These are phyloP conservation scores for Rhysida immarginata DNA, from an alignment of 1,140 invertebrate species.

Conservation along the genomic window DNA sequence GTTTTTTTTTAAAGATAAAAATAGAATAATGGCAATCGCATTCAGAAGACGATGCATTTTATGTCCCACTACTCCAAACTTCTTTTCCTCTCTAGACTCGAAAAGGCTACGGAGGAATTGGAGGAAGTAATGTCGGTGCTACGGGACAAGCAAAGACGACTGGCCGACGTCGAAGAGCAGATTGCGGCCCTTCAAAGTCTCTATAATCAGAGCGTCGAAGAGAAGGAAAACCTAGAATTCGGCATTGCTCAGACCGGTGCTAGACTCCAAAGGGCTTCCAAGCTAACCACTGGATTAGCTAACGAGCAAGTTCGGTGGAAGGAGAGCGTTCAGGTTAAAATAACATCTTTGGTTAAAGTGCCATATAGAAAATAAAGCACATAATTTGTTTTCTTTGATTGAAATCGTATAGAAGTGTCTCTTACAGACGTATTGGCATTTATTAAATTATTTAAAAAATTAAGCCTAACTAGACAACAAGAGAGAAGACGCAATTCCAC, in stretches of 20 bases:
- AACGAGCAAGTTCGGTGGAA: conserved; percentile 73
- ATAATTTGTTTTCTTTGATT: no score
- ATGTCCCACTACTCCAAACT: no score
- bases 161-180: conserved; percentile 29
- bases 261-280: conserved; percentile 57
- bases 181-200: conserved; percentile 31
- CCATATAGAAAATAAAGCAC: no score
- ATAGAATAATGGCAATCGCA: no score
- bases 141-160: conserved; percentile 29
- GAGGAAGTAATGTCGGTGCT: conserved; percentile 24
- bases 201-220: conserved; percentile 36
- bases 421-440: no score
- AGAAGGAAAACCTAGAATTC: conserved; percentile 41
- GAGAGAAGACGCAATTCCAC: no score
- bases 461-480: no score
- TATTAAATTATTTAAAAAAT: no score
- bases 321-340: conserved; percentile 49
- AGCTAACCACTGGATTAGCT: conserved; percentile 62
- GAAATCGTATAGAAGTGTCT: no score
- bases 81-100: no score
- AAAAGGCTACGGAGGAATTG: neutral
- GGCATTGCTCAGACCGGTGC: conserved; percentile 56
- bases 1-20: neutral
- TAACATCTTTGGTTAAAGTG: no score
- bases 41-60: no score